phyloP scores from a whole-genome alignment of 2,888 invertebrate genomes.

The Esperia sulphurella region DNA sequence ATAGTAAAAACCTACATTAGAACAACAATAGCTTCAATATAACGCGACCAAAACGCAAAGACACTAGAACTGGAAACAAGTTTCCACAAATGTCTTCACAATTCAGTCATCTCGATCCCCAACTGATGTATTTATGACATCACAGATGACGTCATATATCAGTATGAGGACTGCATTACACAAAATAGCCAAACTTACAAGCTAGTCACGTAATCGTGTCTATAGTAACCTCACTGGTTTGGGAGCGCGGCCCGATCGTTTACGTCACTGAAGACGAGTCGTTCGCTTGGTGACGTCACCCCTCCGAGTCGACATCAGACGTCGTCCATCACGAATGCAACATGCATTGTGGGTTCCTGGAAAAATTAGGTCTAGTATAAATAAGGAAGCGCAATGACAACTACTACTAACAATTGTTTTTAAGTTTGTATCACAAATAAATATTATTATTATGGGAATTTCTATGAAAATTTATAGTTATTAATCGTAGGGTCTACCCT shows the following conservation, averaged over 20 bases:
- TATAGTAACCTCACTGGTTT: conserved; percentile 29
- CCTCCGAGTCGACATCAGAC: conserved; percentile 53
- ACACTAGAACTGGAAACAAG: conserved; percentile 5
- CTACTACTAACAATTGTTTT: no score
- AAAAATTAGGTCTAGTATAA: conserved; percentile 1
- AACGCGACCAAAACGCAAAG: conserved; percentile 14
- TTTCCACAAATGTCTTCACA: conserved; percentile 13
- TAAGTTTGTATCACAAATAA: no score
- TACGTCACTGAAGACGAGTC: conserved; percentile 9
- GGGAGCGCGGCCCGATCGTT: conserved; percentile 10
- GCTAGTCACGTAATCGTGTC: conserved; percentile 18
- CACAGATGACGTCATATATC: background rate
- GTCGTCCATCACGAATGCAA: conserved; percentile 76
- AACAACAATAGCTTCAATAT: conserved; percentile 48
- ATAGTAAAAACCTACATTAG: conserved; percentile 39
- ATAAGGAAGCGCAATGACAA: no score
- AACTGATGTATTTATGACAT: background rate
- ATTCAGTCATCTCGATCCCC: conserved; percentile 2
- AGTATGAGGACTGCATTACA: background rate
- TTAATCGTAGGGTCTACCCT: no score
- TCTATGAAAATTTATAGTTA: no score
- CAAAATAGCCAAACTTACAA: conserved; percentile 35
- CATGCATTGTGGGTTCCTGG: conserved; percentile 74
- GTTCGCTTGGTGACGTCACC: conserved; percentile 32
- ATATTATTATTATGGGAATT: no score